Evolutionary conservation across 2,113 vertebrate genomes (phyloP), one percentile per base, ranked within the genome.

Genomic region (Leptobrachium leishanense): DNA sequence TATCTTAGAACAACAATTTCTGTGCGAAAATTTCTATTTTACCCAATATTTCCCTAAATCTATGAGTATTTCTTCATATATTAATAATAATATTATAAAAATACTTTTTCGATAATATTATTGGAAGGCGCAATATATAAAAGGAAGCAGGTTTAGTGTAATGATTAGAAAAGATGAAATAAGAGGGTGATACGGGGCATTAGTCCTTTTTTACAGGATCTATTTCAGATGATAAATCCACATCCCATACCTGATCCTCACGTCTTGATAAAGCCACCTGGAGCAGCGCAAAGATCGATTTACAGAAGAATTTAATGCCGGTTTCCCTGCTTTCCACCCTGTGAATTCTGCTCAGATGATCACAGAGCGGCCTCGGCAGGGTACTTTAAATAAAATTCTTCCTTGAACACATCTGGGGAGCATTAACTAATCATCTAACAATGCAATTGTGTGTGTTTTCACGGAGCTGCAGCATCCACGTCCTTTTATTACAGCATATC

Each of bases 171-270:
- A 31, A 31, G 20, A 31, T 31, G 20, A 31, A 31, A 31, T 1
- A 31, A 31, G 20, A 31, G 20, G 20, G 20, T 31, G 20, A 31
- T 31, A 31, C 20, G 20, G 20, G 20, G 20, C 20, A 31, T 31
- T 31, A 31, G 20, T 31, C 20, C 20, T 31, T 31, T 31, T 31
- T 31, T 31, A 31, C 20, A 31, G 20, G 20, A 31, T 31, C 83
- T 74, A 84, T 80, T 72, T 74, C 73, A 84, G 39, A n/a, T 46
- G 15, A 68, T 89, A 84, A 88, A 89, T 89, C 85, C 86, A 41
- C 55, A 41, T 44, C 74, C 65, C 11, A 84, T 85, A 89, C 82
- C 75, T 40, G 85, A 85, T 88, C 66, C 4, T 64, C 85, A 86
- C 85, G 78, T 66, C 41, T n/a, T 46, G 39, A 12, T 68, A 80